Evolutionary conservation across 1,140 invertebrate genomes (phyloP).

Genomic region (Zaprionus camerounensis): DNA sequence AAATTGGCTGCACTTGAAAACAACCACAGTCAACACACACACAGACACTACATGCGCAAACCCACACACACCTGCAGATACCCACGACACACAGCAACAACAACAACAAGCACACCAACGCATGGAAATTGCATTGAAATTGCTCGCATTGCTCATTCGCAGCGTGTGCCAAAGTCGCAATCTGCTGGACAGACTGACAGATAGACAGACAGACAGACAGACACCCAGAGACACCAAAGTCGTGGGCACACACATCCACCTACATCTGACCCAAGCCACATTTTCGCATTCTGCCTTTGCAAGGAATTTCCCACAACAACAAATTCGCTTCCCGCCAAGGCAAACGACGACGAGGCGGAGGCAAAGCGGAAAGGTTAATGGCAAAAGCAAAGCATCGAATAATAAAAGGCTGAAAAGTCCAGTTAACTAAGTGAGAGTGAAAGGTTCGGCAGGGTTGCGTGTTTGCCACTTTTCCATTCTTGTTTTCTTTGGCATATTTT

Average conservation of each 20-base stretch:
- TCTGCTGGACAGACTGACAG: constrained; percentile 25
- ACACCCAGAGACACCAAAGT: constrained; percentile 23
- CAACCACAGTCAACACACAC: constrained; percentile 30
- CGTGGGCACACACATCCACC: constrained; percentile 1
- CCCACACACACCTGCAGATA: constrained; percentile 15
- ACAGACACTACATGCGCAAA: constrained; percentile 20
- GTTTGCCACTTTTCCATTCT: constrained; percentile 24
- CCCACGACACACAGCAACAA: constrained; percentile 13
- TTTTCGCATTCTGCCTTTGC: constrained; percentile 35
- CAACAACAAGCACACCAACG: constrained; percentile 12
- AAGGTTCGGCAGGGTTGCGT: constrained; percentile 23
- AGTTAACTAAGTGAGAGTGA: constrained; percentile 45
- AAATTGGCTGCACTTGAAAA: constrained; percentile 76
- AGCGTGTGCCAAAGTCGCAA: constrained; percentile 68
- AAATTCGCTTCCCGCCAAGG: constrained; percentile 75
- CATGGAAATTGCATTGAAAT: constrained; percentile 51
- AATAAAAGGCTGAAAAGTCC: constrained; percentile 21
- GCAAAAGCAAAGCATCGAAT: constrained; percentile 39
- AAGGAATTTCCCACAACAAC: constrained; percentile 44
- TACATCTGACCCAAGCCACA: constrained; percentile 29
- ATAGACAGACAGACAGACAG: constrained; percentile 10
- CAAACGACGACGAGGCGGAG: constrained; percentile 27
- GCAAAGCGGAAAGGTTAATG: constrained; percentile 33
- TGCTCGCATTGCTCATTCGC: constrained; percentile 71
- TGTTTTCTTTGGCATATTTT: constrained; percentile 25